Conservation (phyloP, 2,797 vertebrate genomes). For the Nyctibius grandis region DNA sequence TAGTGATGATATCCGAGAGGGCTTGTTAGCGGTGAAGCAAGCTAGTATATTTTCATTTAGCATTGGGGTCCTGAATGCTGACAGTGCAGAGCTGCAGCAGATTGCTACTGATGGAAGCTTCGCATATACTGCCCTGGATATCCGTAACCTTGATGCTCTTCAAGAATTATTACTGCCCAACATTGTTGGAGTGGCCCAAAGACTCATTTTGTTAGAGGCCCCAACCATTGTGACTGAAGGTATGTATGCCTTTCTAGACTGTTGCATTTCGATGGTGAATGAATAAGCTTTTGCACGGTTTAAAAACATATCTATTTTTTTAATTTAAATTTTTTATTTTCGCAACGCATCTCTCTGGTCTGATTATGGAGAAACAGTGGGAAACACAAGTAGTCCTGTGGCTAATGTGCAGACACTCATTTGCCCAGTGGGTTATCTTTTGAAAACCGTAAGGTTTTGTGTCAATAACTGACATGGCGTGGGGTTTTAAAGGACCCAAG, state of each 20-base stretch:
- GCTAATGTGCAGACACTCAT: neutral
- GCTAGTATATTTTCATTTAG: constrained; percentile 83
- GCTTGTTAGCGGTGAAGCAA: constrained; percentile 86
- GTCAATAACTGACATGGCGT: neutral
- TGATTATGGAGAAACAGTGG: neutral
- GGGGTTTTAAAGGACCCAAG: neutral
- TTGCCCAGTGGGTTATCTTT: neutral
- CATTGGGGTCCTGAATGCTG: constrained; percentile 79
- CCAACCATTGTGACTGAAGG: constrained; percentile 90
- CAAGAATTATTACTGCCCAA: constrained; percentile 81
- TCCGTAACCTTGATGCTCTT: constrained; percentile 78
- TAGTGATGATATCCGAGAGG: constrained; percentile 87
- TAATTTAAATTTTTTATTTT: neutral
- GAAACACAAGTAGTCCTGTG: neutral
- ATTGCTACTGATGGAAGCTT: constrained; percentile 88
- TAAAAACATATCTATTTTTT: neutral
- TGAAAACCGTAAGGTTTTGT: neutral
- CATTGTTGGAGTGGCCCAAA: constrained; percentile 87
- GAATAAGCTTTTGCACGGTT: constrained; percentile 1
- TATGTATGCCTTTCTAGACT: constrained; percentile 82
- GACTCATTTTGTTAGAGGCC: constrained; percentile 84
- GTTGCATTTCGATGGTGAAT: neutral
- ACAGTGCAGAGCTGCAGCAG: constrained; percentile 84
- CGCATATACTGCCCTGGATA: constrained; percentile 84
- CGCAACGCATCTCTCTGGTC: neutral